A percentile compares a stretch with the other conserved stretches of the same genome.
Evolutionary conservation across 2,113 vertebrate genomes (phyloP).

Genomic region (Carassius gibelio): DNA sequence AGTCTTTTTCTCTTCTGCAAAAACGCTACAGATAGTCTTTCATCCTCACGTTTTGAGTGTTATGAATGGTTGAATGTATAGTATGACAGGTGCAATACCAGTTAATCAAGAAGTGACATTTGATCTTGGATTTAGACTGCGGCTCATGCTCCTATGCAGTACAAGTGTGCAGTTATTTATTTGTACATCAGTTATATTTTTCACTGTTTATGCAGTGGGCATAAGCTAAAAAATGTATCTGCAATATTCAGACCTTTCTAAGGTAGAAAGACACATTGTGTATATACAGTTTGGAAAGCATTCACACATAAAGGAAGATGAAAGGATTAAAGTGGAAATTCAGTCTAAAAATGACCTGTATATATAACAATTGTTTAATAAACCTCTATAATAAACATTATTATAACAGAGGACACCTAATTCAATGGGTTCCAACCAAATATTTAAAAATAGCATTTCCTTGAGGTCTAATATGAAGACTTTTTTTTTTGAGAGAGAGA

Average conservation of each 20-base stretch:
- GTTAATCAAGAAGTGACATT: constrained; percentile 59
- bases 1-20: constrained; percentile 67
- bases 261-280: constrained; percentile 9
- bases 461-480: constrained; percentile 17
- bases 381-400: neutral
- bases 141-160: constrained; percentile 53
- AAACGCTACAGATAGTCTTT: constrained; percentile 64
- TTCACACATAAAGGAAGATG: neutral
- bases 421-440: neutral
- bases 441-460: neutral
- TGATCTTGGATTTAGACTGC: constrained; percentile 54
- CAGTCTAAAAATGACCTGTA: constrained; percentile 29
- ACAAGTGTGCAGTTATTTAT: constrained; percentile 63
- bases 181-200: constrained; percentile 64
- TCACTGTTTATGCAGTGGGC: constrained; percentile 65
- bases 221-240: constrained; percentile 6
- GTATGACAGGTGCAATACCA: constrained; percentile 63
- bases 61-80: constrained; percentile 57
- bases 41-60: constrained; percentile 45
- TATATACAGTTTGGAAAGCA: neutral
- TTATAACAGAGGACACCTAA: neutral
- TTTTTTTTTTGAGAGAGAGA: neutral
- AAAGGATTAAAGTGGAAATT: neutral
- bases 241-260: constrained; percentile 1
- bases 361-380: constrained; percentile 4